Base-by-base conservation (phyloP, 2,888 invertebrate genomes). In the Phyllotreta striolata region DNA sequence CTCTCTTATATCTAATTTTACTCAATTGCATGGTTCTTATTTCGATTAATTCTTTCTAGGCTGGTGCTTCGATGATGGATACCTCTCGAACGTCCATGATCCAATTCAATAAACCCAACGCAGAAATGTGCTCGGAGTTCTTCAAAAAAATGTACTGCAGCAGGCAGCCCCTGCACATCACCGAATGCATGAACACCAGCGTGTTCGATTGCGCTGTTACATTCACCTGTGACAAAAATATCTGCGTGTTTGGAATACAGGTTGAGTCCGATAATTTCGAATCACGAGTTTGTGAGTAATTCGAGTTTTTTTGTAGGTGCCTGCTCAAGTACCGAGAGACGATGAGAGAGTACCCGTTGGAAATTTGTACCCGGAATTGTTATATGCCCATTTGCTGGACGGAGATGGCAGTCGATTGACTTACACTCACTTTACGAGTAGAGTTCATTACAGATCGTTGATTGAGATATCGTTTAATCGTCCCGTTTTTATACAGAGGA, bases 381-480 rank as follows among this genome's bases (percentile, higher is more conserved):
- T 93, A 54, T 93, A 93, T 79, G 92, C 92, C 10, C 91, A 92
- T 82, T 84, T 93, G 63, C 84, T 92, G 74, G 93, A 93, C 81
- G 88, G 88, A 24, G 91, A 91, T 80, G 91, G 91, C 4, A 89
- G 90, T 52, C 84, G 92, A 3, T 86, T 93, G 73, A 91, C 93
- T 0, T 92, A 92, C 81, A 92, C 91, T 0, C 92, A 93, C 81
- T 92, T 90, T 77, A 91, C 92, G 55, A 89, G 88, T 69, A 86
- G 91, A 69, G 92, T 91, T 67, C 85, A 86, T n/a, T 90, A 87
- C 79, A 85, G 89, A 13, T 89, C 89, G 34, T 83, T 91, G 72
- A 85, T 92, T 61, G 92, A 93, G 81, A 90, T 93, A 73, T 88
- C 88, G 70, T 93, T 93, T 80, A 91, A 93, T 82, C 82, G 91